Conservation (phyloP, 2,797 vertebrate species). For the Fringilla coelebs region DNA sequence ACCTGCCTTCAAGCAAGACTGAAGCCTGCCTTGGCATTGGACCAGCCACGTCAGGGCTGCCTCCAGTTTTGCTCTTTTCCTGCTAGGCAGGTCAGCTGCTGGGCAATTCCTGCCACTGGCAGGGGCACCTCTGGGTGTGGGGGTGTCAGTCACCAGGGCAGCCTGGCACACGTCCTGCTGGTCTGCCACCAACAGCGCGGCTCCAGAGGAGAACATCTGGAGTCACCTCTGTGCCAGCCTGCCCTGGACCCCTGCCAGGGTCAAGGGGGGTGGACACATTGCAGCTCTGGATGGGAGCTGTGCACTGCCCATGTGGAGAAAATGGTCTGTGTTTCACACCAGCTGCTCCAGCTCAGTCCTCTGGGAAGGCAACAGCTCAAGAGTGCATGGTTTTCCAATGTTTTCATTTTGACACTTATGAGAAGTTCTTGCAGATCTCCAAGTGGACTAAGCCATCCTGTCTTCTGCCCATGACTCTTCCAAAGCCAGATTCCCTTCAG, state of each 20-base stretch:
- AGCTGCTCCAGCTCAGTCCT: neutral
- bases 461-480: neutral
- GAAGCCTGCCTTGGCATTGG: neutral
- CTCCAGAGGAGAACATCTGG: neutral
- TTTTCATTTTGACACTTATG: neutral
- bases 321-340: neutral
- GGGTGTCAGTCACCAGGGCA: neutral
- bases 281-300: neutral
- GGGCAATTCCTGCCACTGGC: neutral
- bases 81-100: accelerated
- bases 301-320: neutral
- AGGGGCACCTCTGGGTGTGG: neutral
- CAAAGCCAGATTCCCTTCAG: neutral
- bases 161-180: neutral
- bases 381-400: accelerated
- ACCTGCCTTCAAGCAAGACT: neutral
- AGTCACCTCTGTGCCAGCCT: neutral
- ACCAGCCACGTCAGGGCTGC: neutral
- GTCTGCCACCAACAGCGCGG: accelerated
- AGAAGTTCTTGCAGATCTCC: neutral
- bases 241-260: accelerated
- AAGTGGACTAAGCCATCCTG: neutral
- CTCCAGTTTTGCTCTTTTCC: neutral
- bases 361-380: neutral
- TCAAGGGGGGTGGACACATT: neutral